Evolutionary conservation across 2,113 vertebrate genomes (phyloP), one percentile per base, ranked within the genome.

Genomic region (Anarhynchus alexandrinus): DNA sequence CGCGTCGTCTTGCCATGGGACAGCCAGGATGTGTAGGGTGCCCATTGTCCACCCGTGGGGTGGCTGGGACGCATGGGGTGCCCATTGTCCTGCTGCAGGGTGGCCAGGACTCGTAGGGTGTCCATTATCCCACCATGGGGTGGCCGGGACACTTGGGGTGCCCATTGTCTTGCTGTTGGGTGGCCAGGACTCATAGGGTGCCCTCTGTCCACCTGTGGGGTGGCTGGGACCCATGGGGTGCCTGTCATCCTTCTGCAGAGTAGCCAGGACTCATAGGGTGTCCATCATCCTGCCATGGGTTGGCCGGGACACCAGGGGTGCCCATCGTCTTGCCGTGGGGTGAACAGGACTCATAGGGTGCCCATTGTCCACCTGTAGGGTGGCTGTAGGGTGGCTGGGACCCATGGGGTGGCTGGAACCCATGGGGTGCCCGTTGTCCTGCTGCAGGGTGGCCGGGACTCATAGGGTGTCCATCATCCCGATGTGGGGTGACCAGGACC

Each of bases 201-300:
- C 11, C 34, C 12, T 7, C 17, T 27, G 25, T 14, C 34, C 11
- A 11, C 57, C 12, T n/a, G 21, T 3, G 12, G 58, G 34, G 57
- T 57, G 55, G 6, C 54, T 17, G 9, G 54, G 27, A 30, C 29
- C 54, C 27, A 17, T 17, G 27, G 54, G 54, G 42, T 26, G 21
- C 6, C 32, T 5, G 13, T 40, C 0, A 1, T 8, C 55, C 66
- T 1, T 8, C 30, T 15, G 8, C 7, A 19, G 67, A 20, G 47
- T 25, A 25, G 2, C 14, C 0, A 0, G 30, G 29, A 29, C 14
- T 4, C 4, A 0, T 9, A 0, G 29, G 66, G 57, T 38, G 64
- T 12, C 15, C 1, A 0, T 42, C 9, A 7, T 21, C 12, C 29
- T 1, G 3, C 11, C 11, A 14, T 11, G 14, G n/a, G 17, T 17